Percentiles rank a stretch among this genome's conserved stretches.
Conservation (phyloP, 1,140 invertebrate genomes). For the Caenorhabditis briggsae region DNA sequence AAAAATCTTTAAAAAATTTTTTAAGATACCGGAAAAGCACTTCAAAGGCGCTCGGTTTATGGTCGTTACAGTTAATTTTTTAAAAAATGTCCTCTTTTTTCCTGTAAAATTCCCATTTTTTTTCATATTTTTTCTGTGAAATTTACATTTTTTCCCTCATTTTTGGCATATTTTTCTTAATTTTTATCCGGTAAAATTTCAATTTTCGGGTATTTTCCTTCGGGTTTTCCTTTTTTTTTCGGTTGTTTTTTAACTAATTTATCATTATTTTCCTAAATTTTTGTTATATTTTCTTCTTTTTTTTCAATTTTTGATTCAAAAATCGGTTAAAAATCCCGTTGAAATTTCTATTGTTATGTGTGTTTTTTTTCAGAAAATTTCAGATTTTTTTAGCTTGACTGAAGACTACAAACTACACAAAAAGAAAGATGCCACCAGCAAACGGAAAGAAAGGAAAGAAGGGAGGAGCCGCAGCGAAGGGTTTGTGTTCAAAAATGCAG, state of each 20-base stretch:
- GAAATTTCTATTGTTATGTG: no score
- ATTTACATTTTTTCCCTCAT: no score
- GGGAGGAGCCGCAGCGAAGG: neutral
- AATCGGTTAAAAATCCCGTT: no score
- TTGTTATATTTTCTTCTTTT: neutral
- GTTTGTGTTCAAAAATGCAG: neutral
- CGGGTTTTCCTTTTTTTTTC: neutral
- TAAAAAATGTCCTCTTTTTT: neutral
- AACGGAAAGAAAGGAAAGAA: conserved; percentile 42
- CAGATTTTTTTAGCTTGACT: neutral
- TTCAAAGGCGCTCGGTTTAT: neutral
- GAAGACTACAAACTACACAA: neutral
- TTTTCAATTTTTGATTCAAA: neutral
- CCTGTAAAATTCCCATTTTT: neutral
- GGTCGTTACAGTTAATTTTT: neutral
- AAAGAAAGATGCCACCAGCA: conserved; percentile 31
- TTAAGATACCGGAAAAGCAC: no score
- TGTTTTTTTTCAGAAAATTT: neutral
- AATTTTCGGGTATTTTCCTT: neutral
- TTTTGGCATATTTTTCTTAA: no score
- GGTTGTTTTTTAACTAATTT: neutral
- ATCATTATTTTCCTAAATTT: neutral
- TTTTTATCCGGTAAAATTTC: no score
- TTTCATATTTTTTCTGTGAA: no score
- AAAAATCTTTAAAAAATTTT: no score